Percentiles rank a stretch among this genome's conserved stretches.
Evolutionary conservation across 2,888 invertebrate species (phyloP).

Genomic region (Eucera pruinosa): DNA sequence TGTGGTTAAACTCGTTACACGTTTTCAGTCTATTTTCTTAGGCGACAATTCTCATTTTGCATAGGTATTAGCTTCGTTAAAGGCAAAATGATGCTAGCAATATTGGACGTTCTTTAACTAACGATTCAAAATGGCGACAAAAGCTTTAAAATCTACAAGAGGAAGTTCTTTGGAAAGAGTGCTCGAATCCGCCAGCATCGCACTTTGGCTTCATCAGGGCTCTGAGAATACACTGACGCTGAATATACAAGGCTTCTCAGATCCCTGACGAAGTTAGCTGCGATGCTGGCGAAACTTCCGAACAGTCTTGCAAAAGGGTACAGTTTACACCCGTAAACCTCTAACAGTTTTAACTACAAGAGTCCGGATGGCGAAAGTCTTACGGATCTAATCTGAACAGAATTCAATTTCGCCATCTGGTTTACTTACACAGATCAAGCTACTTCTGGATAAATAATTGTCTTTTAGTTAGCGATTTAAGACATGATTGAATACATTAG

Average conservation of each 20-base stretch:
- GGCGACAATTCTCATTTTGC: no score
- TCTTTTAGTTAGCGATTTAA: neutral
- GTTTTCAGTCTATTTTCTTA: no score
- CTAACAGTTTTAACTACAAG: slow-evolving; percentile 29
- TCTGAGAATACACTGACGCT: neutral
- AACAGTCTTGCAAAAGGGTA: slow-evolving; percentile 14
- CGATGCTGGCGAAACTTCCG: slow-evolving; percentile 22
- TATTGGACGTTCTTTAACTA: neutral
- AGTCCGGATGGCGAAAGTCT: neutral
- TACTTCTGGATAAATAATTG: slow-evolving; percentile 1
- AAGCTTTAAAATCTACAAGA: neutral
- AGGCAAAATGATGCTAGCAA: no score
- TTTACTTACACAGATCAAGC: neutral
- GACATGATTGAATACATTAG: neutral
- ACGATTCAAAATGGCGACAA: neutral
- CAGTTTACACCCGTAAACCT: slow-evolving; percentile 28
- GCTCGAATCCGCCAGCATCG: neutral
- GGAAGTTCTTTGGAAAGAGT: neutral
- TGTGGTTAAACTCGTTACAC: no score
- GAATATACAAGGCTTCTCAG: slow-evolving; percentile 4
- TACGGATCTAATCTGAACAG: slow-evolving; percentile 15
- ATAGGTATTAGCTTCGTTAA: no score
- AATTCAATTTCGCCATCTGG: slow-evolving; percentile 4
- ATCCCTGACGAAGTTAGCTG: slow-evolving; percentile 12
- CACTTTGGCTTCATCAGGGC: neutral